Conservation (phyloP, 2,113 vertebrate species). For the Oostethus manadensis region DNA sequence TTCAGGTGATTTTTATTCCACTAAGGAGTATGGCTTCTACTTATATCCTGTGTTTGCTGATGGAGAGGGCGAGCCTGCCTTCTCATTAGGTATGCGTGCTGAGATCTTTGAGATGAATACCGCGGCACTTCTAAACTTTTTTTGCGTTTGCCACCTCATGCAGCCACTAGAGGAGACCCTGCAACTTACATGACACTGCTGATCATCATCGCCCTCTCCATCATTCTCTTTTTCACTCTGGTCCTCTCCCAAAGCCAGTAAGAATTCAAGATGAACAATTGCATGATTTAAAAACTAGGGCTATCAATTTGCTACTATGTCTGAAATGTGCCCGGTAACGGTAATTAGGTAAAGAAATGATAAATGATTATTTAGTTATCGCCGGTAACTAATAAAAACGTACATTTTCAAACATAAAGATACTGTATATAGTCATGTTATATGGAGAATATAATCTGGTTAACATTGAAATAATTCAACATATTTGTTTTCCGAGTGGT, state of each 20-base stretch:
- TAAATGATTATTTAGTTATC: no score
- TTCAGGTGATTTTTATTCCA: slow-evolving; percentile 81
- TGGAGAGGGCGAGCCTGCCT: slow-evolving; percentile 78
- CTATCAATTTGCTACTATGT: no score
- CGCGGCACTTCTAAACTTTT: not conserved
- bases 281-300: no score
- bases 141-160: slow-evolving; percentile 39
- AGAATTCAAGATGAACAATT: not conserved
- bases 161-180: slow-evolving; percentile 66
- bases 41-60: slow-evolving; percentile 83
- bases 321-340: no score
- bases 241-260: slow-evolving; percentile 86
- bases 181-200: slow-evolving; percentile 75
- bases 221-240: slow-evolving; percentile 78
- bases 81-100: slow-evolving; percentile 70
- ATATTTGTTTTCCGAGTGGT: not conserved
- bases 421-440: no score
- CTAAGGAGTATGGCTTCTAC: slow-evolving; percentile 81
- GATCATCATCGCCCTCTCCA: slow-evolving; percentile 75
- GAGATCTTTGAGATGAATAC: not conserved
- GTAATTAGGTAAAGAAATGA: no score
- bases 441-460: no score
- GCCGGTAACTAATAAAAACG: no score
- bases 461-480: no score
- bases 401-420: no score